Conservation (phyloP, 2,797 vertebrate genomes). For the Rachycentron canadum region DNA sequence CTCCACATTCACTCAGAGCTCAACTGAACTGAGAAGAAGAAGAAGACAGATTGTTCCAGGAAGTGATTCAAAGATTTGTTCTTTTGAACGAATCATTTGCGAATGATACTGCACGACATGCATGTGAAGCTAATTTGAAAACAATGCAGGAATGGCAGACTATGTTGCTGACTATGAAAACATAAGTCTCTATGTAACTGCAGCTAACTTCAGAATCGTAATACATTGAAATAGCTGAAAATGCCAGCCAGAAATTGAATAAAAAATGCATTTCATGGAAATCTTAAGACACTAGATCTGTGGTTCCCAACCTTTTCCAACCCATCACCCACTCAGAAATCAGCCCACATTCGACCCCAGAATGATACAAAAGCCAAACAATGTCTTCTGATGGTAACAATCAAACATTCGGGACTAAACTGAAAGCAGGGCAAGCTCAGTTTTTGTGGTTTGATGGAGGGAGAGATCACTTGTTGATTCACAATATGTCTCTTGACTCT, state of each 20-base stretch:
- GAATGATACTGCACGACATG: not conserved
- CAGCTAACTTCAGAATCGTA: not conserved
- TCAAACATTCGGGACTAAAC: not conserved
- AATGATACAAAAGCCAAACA: too few relatives aligned
- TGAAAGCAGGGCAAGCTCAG: too few relatives aligned
- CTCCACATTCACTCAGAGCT: too few relatives aligned
- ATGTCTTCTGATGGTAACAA: not conserved
- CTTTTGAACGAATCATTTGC: too few relatives aligned
- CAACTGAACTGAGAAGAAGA: too few relatives aligned
- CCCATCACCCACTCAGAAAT: not conserved
- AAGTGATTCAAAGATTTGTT: too few relatives aligned
- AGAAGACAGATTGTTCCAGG: too few relatives aligned
- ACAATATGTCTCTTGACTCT: too few relatives aligned
- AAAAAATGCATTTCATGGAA: not conserved
- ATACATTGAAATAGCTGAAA: not conserved
- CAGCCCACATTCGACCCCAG: not conserved
- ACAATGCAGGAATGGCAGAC: not conserved
- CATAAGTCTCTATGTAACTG: not conserved
- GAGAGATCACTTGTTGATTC: too few relatives aligned
- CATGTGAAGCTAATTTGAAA: not conserved
- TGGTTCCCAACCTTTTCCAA: not conserved
- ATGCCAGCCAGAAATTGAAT: not conserved
- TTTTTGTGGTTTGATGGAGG: too few relatives aligned
- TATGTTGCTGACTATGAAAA: not conserved
- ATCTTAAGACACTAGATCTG: not conserved